Evolutionary conservation across 2,113 vertebrate genomes (phyloP), one percentile per base, ranked within the genome.

Genomic region (Parus major): DNA sequence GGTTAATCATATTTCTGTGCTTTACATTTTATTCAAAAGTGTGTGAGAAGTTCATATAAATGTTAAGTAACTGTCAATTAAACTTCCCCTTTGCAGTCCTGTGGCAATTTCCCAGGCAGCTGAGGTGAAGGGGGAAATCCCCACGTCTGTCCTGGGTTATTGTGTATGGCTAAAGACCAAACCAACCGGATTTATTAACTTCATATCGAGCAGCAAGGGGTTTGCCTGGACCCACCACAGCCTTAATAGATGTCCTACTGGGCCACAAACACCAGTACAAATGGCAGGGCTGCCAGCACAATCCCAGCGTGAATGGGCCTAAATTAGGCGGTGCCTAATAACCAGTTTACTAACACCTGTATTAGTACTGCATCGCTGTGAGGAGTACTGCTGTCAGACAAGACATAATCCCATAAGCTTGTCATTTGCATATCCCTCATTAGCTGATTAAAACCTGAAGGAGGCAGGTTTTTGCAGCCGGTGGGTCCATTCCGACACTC

Each of bases 291-390:
- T 88, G 93, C 92, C 94, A 60, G 97, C 97, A 97, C 98, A 98
- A 98, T 98, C 96, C 35, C 86, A 31, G 42, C 17, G 0, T 98
- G 98, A 99, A 99, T 98, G 97, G 97, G 82, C 92, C 97, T 97
- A 96, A 99, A 98, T 98, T 97, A 98, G 98, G 92, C 98, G 68
- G 93, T 70, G 97, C 92, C 98, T 98, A 98, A 98, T 98, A 98
- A 96, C 97, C 98, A 97, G 97, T 98, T 99, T 98, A 98, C 98
- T 97, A 98, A 99, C 99, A 99, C 99, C 99, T 99, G 99, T 99
- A 99, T 99, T 98, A 99, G 98, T 94, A 88, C 95, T 98, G 98
- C 97, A 95, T 88, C 96, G 72, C 98, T 92, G 98, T 82, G 92
- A 98, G 98, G 98, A 97, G 98, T 97, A 49, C 98, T 97, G 98